Base-by-base conservation (phyloP, 2,113 vertebrate genomes). In the Dipodomys ordii region DNA sequence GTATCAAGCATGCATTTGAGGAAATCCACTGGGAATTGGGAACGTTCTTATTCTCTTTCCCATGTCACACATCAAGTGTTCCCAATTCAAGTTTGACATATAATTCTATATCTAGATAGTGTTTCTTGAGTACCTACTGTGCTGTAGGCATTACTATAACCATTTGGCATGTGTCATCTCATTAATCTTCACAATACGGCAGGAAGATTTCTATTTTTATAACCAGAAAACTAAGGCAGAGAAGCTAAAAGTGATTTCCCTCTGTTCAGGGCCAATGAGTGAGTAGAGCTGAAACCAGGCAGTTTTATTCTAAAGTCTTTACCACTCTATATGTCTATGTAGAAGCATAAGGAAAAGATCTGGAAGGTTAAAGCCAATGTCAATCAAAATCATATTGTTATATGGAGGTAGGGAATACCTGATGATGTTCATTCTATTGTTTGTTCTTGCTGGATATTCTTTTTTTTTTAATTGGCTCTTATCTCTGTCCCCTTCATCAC, bases 141-240 rank as follows among this genome's bases (percentile, higher is more conserved):
- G 46, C 68, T 20, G 32, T 35, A 27, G 39, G 28, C 44, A 82
- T 74, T 86, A 0, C 49, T 94, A 4, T 67, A 18, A 49, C 30
- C 6, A 79, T 80, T 92, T 88, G 39, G n/a, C 2, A 65, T 83
- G 12, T 76, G 44, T 73, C 72, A 60, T 28, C 35, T 72, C 57
- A 49, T 53, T 86, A 44, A 69, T 68, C 23, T 3, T 76, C 35
- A 71, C 4, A 83, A 18, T 82, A 83, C 6, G 78, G 7, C 19
- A 44, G 6, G 71, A 77, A 57, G 46, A 80, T 73, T 87, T 88
- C 53, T 79, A 13, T 80, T 74, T 86, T 76, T 86, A 62, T 80
- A 93, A 13, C 27, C 39, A 91, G 12, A 44, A 95, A 92, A 86
- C 39, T 10, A 62, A 86, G 77, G 76, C 35, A 86, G 4, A 30